These are phyloP conservation scores for Mus caroli DNA, from an alignment of 2,797 vertebrate species.

Conservation along the genomic window DNA sequence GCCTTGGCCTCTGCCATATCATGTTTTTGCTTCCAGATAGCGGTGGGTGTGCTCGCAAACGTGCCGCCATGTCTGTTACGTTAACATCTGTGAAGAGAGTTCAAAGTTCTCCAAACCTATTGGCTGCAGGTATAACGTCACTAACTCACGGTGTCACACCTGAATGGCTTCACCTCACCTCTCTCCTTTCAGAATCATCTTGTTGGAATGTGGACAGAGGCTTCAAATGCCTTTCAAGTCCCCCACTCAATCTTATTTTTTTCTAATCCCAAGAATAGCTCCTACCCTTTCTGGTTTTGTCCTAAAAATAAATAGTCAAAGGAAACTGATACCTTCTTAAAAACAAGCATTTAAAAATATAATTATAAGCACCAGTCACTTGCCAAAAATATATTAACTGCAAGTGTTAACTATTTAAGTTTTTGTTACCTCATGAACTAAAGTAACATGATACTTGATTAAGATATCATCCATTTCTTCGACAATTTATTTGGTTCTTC, in stretches of 20 bases:
- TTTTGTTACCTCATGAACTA: slow-evolving; percentile 47
- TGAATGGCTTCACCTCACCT: slow-evolving; percentile 71
- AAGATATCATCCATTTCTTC: neutral
- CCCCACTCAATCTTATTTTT: slow-evolving; percentile 66
- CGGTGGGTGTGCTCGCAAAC: slow-evolving; percentile 96
- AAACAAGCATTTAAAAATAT: slow-evolving; percentile 65
- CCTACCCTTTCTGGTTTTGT: slow-evolving; percentile 69
- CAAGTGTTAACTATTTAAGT: slow-evolving; percentile 46
- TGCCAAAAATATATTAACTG: slow-evolving; percentile 61
- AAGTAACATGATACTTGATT: slow-evolving; percentile 23
- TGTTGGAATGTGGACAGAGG: slow-evolving; percentile 60
- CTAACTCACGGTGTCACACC: slow-evolving; percentile 79
- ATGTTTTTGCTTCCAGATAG: slow-evolving; percentile 97
- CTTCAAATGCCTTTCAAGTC: neutral
- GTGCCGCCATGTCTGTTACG: slow-evolving; percentile 95
- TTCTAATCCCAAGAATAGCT: slow-evolving; percentile 69
- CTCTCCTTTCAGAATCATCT: slow-evolving; percentile 49
- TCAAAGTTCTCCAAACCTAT: slow-evolving; percentile 98
- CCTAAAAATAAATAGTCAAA: slow-evolving; percentile 77
- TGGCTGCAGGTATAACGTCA: slow-evolving; percentile 93
- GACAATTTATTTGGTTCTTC: neutral
- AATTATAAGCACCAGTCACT: slow-evolving; percentile 66
- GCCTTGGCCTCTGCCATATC: slow-evolving; percentile 88
- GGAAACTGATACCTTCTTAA: slow-evolving; percentile 59
- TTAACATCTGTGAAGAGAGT: slow-evolving; percentile 99